phyloP scores from a whole-genome alignment of 2,113 vertebrate genomes.

The Thamnophis sirtalis region DNA sequence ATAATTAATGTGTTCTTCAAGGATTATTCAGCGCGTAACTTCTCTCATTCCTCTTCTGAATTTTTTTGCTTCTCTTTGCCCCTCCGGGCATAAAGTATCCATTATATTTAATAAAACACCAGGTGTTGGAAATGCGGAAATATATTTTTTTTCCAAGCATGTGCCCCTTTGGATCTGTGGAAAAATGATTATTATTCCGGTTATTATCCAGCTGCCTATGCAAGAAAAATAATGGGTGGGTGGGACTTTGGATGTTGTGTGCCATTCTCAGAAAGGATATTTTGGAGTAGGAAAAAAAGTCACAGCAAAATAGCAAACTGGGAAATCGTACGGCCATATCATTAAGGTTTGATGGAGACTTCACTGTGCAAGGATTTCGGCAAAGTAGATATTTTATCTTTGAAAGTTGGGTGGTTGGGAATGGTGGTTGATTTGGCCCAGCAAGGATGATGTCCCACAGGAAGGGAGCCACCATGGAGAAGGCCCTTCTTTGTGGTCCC shows the following conservation, averaged over 20 bases:
- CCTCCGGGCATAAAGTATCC: background rate
- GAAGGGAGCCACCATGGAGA: too few relatives aligned
- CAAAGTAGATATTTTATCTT: background rate
- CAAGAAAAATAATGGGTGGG: background rate
- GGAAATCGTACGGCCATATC: background rate
- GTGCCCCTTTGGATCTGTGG: background rate
- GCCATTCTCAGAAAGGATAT: background rate
- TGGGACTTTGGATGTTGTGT: background rate
- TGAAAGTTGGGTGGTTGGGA: background rate
- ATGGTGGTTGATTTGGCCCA: too few relatives aligned
- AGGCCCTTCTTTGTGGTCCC: too few relatives aligned
- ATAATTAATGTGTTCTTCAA: background rate
- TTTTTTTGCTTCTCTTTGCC: background rate
- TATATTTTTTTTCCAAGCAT: fast-evolving
- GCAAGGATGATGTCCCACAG: too few relatives aligned
- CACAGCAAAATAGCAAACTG: background rate
- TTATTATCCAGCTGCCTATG: background rate
- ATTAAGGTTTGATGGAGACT: background rate
- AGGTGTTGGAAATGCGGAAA: background rate
- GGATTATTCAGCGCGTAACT: background rate
- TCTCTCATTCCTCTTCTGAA: background rate
- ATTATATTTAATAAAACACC: background rate
- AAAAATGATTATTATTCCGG: background rate
- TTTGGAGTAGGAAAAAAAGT: background rate
- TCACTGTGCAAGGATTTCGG: background rate